Conservation (phyloP, 2,797 vertebrate species). For the Microcaecilia unicolor region DNA sequence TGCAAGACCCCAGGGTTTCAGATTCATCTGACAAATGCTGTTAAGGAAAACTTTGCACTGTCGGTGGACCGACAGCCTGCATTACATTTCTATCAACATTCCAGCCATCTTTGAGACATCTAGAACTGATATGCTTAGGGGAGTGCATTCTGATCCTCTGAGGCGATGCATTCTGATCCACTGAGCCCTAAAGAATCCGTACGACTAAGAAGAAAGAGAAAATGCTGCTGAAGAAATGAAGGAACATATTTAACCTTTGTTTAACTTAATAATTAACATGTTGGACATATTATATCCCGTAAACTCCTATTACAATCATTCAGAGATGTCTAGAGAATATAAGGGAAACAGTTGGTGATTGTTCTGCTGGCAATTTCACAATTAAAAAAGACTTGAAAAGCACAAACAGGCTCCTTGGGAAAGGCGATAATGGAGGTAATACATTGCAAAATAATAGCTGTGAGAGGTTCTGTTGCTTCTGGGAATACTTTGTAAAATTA, state of each 20-base stretch:
- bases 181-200: too few relatives aligned
- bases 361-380: conserved; percentile 27
- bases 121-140: too few relatives aligned
- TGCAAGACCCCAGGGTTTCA: too few relatives aligned
- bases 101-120: too few relatives aligned
- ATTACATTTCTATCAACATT: too few relatives aligned
- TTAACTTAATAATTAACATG: conserved; percentile 24
- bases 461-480: neutral
- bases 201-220: neutral
- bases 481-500: too few relatives aligned
- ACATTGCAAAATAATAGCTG: conserved; percentile 37
- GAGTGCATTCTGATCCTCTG: too few relatives aligned
- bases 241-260: conserved; percentile 16
- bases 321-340: conserved; percentile 24
- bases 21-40: too few relatives aligned
- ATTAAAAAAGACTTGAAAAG: conserved; percentile 33
- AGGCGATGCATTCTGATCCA: too few relatives aligned
- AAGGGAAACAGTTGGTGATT: conserved; percentile 21
- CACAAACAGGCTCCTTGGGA: conserved; percentile 36
- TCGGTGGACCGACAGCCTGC: too few relatives aligned
- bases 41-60: too few relatives aligned
- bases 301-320: conserved; percentile 24
- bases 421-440: conserved; percentile 34
- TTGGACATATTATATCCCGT: conserved; percentile 21
- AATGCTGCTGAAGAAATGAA: neutral